Conservation (phyloP, 2,888 invertebrate species). For the Cosmia pyralina region DNA sequence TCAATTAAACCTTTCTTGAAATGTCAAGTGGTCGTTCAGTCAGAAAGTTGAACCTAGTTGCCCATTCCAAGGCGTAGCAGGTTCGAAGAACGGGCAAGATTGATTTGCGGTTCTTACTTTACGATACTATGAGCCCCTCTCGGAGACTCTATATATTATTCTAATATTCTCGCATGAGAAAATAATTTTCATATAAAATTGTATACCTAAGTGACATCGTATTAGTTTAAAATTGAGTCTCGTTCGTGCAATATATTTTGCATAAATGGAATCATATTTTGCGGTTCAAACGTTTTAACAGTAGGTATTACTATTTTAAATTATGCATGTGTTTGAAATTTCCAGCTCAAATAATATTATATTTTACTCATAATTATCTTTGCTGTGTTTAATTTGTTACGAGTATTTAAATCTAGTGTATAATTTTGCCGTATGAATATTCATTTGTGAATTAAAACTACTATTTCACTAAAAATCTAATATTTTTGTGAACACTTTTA, state of each 20-base stretch:
- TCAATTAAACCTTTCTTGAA: background rate
- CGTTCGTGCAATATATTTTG: slow-evolving; percentile 38
- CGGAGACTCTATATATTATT: no score
- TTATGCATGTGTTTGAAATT: slow-evolving; percentile 30
- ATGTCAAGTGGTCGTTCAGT: background rate
- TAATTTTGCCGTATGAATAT: slow-evolving; percentile 9
- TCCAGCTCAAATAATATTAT: slow-evolving; percentile 15
- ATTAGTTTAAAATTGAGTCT: slow-evolving; percentile 44
- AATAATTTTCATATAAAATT: slow-evolving; percentile 7
- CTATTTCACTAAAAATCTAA: background rate
- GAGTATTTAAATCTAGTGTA: background rate
- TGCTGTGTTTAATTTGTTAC: slow-evolving; percentile 16
- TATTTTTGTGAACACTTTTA: background rate
- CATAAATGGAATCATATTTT: slow-evolving; percentile 51
- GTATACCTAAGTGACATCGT: slow-evolving; percentile 10
- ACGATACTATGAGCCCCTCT: background rate
- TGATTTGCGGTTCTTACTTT: background rate
- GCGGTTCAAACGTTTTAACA: slow-evolving; percentile 31
- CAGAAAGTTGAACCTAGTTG: no score
- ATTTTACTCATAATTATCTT: background rate
- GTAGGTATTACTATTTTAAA: slow-evolving; percentile 20
- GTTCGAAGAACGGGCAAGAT: background rate
- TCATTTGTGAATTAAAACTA: background rate
- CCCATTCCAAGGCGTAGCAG: no score
- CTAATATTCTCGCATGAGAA: background rate